Base-by-base conservation (phyloP, 1,140 invertebrate genomes). In the Epicauta chinensis region DNA sequence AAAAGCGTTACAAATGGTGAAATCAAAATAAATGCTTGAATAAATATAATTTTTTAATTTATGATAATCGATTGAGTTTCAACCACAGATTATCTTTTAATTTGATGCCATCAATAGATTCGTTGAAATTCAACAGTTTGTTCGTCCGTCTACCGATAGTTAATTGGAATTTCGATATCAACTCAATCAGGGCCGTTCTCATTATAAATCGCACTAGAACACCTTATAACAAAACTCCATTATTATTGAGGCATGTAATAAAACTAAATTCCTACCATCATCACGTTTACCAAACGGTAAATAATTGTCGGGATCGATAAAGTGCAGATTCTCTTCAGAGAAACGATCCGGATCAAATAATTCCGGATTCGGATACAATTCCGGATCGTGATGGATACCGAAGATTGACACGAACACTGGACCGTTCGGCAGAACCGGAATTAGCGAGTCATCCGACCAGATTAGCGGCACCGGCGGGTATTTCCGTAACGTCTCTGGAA, bases 311-410 rank as follows among this genome's bases (percentile, higher is more conserved):
- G 42, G 14, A 17, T 56, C 47, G 15, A 56, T 45, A 39, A 36
- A 70, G 16, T 34, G 52, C 12, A 40, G 34, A 45, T 57, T 62
- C 34, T 61, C 59, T 37, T 60, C 53, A 7, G 31, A 39, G 44
- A 64, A 64, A 45, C 62, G 17, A 39, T 64, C 62, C 7, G 60
- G 60, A 68, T 53, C 73, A 56, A 61, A 61, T 11, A 31, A 15
- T 51, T 61, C 59, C 9, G 59, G 53, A 44, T 61, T 55, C 1
- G 51, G 10, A 61, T 56, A 34, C 55, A 74, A 66, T 14, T 75
- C 63, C 2, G 76, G 73, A 68, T 85, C 77, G 32, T 74, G 64
- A 55, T 87, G 83, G 13, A 85, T 71, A 29, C 72, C 73, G 51
- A 75, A 75, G 3, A 71, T 53, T 13, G 75, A 73, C 23, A 78